A percentile compares a stretch with the other conserved stretches of the same genome.
Evolutionary conservation across 2,797 vertebrate genomes (phyloP).

Genomic region (Premnoplex brunnescens): DNA sequence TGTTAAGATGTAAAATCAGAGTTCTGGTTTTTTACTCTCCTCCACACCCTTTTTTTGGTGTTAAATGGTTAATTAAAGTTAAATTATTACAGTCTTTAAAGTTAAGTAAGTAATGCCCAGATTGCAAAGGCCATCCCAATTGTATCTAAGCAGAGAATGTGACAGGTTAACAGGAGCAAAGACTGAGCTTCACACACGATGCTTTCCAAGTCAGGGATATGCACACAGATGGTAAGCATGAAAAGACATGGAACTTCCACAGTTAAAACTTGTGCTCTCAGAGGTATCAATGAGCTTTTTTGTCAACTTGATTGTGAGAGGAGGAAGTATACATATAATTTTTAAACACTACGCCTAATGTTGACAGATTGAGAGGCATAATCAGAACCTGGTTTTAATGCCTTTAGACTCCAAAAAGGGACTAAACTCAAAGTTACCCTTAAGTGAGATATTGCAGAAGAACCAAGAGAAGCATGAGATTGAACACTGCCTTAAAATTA

Average conservation of each 20-base stretch:
- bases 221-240: not conserved
- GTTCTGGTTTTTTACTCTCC: not conserved
- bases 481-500: not conserved
- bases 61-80: not conserved
- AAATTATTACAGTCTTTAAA: not conserved
- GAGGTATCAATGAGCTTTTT: not conserved
- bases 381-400: not conserved
- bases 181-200: not conserved
- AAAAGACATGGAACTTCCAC: not conserved
- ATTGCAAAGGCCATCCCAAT: not conserved
- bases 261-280: not conserved
- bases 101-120: not conserved
- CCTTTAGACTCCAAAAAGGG: not conserved
- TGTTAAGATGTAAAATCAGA: not conserved
- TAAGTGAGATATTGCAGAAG: not conserved
- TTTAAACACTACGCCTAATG: not conserved
- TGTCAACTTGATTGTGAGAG: not conserved
- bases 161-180: not conserved
- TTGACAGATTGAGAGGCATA: not conserved
- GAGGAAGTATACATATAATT: not conserved
- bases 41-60: no score
- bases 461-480: not conserved
- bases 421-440: not conserved
- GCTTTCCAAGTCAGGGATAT: not conserved
- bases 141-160: rapidly evolving